Conservation (phyloP, 2,888 invertebrate genomes). For the Oligia strigilis region DNA sequence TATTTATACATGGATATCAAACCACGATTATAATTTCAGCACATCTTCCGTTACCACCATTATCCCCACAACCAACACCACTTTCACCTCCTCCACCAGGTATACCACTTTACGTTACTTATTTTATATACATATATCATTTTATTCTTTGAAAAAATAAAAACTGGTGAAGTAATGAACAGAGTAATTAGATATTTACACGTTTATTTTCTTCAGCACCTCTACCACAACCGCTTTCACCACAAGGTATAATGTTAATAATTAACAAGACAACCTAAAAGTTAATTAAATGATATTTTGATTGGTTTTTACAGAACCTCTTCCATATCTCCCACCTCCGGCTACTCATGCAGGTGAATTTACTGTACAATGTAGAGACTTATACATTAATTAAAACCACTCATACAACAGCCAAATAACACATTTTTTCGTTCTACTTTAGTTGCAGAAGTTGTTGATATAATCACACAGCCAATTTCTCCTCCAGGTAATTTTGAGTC, state of each 20-base stretch:
- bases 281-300: background rate
- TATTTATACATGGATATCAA: background rate
- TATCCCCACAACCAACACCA: constrained; percentile 9
- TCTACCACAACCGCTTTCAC: background rate
- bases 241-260: background rate
- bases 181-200: background rate
- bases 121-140: background rate
- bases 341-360: constrained; percentile 3
- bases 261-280: background rate
- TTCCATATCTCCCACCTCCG: background rate
- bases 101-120: background rate
- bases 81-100: constrained; percentile 4
- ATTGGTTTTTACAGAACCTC: background rate
- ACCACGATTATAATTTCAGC: constrained; percentile 25
- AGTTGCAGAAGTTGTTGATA: background rate
- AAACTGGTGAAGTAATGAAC: background rate
- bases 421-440: background rate
- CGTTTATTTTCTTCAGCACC: background rate
- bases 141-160: no score
- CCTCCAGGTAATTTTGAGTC: constrained; percentile 2
- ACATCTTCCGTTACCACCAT: constrained; percentile 18
- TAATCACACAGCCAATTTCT: background rate
- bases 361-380: background rate
- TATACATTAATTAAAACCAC: no score
- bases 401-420: background rate